Conservation (phyloP, 1,140 invertebrate species). For the Pentalonia nigronervosa region DNA sequence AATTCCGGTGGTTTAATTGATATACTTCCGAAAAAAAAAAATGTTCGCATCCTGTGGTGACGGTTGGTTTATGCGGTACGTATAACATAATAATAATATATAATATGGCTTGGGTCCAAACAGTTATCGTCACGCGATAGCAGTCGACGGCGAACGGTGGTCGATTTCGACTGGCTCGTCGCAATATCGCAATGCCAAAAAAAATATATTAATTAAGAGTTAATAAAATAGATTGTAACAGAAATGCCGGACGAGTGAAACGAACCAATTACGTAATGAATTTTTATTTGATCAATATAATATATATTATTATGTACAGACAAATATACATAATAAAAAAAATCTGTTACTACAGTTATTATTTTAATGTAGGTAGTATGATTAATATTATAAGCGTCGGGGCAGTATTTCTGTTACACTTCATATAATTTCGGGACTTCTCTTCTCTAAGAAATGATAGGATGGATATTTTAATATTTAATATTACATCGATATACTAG, state of each 20-base stretch:
- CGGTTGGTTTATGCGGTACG: background rate
- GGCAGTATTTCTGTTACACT: too few species aligned
- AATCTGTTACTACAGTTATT: background rate
- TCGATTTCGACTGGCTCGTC: background rate
- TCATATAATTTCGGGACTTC: too few species aligned
- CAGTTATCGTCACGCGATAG: background rate
- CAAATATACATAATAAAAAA: background rate
- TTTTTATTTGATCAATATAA: background rate
- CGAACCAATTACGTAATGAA: background rate
- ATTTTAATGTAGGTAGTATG: background rate
- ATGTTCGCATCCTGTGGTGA: background rate
- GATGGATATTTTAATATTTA: background rate
- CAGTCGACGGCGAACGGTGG: background rate
- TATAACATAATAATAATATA: conserved; percentile 3
- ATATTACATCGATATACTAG: background rate
- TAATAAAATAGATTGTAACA: background rate
- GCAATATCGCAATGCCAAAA: background rate
- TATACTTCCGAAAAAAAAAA: conserved; percentile 1
- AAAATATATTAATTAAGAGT: background rate
- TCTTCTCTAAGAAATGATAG: background rate
- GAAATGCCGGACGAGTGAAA: background rate
- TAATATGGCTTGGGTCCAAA: background rate
- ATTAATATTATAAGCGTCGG: too few species aligned
- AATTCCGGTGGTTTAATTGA: conserved; percentile 6
- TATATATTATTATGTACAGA: background rate